phyloP scores from a whole-genome alignment of 2,888 invertebrate genomes.

The Sphinx pinastri region DNA sequence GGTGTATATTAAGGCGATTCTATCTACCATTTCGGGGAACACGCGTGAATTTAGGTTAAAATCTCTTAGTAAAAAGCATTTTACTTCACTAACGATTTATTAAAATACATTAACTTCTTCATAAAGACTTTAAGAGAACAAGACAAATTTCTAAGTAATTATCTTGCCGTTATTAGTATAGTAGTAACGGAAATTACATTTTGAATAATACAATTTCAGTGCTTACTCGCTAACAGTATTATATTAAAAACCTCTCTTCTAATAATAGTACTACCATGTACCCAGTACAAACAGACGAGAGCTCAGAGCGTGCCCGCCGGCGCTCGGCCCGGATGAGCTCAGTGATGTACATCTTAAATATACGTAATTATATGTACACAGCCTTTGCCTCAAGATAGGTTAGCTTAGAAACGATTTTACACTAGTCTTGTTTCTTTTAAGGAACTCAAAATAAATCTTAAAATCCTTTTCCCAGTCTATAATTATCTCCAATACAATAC shows the following conservation, averaged over 20 bases:
- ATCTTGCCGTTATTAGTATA: not conserved
- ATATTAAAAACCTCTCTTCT: conserved; percentile 5
- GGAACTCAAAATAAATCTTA: not conserved
- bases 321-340: conserved; percentile 38
- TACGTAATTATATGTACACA: conserved; percentile 44
- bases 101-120: too few species aligned
- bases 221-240: not conserved
- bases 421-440: conserved; percentile 7
- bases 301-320: conserved; percentile 38
- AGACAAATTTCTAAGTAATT: too few species aligned
- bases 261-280: not conserved
- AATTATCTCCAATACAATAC: not conserved
- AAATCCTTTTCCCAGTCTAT: not conserved
- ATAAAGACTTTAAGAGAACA: too few species aligned
- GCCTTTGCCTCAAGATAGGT: conserved; percentile 27
- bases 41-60: too few species aligned
- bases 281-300: conserved; percentile 24
- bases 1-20: too few species aligned
- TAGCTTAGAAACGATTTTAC: conserved; percentile 16
- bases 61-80: too few species aligned
- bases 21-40: too few species aligned
- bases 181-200: not conserved
- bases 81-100: too few species aligned
- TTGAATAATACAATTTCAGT: not conserved
- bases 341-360: conserved; percentile 39